Evolutionary conservation across 2,797 vertebrate genomes (phyloP).

Genomic region (Synanceia verrucosa): DNA sequence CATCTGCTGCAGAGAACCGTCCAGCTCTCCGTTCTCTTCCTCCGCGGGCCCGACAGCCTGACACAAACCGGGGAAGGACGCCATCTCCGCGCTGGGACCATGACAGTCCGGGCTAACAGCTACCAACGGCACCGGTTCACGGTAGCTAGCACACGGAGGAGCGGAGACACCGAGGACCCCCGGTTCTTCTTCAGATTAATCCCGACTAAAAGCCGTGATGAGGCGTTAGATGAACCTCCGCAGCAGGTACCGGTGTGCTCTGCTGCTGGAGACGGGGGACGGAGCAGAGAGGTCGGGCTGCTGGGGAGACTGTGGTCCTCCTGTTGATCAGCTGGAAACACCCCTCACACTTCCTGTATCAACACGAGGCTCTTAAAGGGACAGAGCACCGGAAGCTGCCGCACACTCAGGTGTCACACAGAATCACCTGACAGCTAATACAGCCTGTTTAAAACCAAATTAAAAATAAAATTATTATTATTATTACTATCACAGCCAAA

Average conservation of each 20-base stretch:
- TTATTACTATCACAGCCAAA: neutral
- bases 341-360: constrained; percentile 82
- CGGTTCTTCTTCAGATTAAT: neutral
- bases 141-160: constrained; percentile 8
- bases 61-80: constrained; percentile 80
- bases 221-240: neutral
- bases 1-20: constrained; percentile 84
- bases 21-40: constrained; percentile 77
- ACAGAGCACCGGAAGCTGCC: constrained; percentile 10
- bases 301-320: constrained; percentile 25
- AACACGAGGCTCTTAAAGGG: constrained; percentile 76
- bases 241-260: neutral
- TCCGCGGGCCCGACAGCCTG: constrained; percentile 72
- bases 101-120: constrained; percentile 73
- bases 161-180: constrained; percentile 12
- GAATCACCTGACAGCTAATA: neutral
- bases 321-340: constrained; percentile 81
- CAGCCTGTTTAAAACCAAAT: too few relatives aligned
- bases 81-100: constrained; percentile 83
- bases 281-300: constrained; percentile 32
- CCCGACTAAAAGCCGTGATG: neutral
- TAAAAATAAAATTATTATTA: neutral
- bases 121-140: constrained; percentile 50
- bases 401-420: constrained; percentile 9
- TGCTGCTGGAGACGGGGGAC: neutral